Base-by-base conservation (phyloP, 2,888 invertebrate species). In the Congeria kusceri region DNA sequence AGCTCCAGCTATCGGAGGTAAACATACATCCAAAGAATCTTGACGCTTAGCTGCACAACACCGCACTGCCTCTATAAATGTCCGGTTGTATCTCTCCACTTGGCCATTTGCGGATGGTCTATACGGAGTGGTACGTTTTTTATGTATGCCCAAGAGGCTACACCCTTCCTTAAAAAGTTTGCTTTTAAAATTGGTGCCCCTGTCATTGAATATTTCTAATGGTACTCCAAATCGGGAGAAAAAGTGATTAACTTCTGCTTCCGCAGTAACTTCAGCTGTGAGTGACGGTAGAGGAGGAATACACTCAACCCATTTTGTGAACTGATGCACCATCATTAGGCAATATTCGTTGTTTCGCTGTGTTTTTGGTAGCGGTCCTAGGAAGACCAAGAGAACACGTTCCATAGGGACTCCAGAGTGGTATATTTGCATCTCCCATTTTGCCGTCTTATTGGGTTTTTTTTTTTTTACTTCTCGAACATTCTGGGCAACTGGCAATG, bases 331-430 rank as follows among this genome's bases (percentile, higher is more conserved):
- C 27, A 27, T 58, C 58, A 25, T 58, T 25, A 58, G 25, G 0
- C 4, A 23, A 11, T 58, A 27, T 58, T 58, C 27, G 15, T 58
- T 58, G 1, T 11, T 29, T 71, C 44, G 32, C 15, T 39, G 11
- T 11, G 64, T 63, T 18, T 71, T 71, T 25, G 57, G 71, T 44
- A 63, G 64, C 39, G 71, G 71, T 5, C 71, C 71, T 9, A 63
- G 3, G 28, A 64, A 71, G 28, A 56, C 56, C 7, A 71, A 28
- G 56, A 62, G 71, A 28, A 71, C 64, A 13, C 71, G 9, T 25
- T 71, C 63, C 57, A 71, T 57, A 7, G 64, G 64, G 11, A 64
- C 57, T 5, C 71, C 64, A 13, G 63, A 39, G 15, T 39, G 39
- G 15, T 39, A 39, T 13, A 39, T 39, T 39, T 39, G 39, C 39